These are phyloP conservation scores for Heliconius ismenius DNA, from an alignment of 2,888 invertebrate species.

Conservation along the genomic window DNA sequence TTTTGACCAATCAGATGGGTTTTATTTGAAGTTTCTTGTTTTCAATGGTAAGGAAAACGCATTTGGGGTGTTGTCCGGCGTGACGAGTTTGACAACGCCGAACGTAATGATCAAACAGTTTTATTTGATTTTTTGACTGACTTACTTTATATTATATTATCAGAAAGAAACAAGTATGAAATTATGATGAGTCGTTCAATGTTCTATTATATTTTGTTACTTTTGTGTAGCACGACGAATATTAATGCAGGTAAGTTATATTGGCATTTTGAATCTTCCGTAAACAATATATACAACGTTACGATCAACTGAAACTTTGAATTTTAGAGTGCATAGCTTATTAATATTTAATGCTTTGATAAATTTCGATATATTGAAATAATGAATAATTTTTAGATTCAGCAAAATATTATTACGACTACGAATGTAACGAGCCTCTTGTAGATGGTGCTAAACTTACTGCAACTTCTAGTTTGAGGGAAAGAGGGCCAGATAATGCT, in stretches of 20 bases:
- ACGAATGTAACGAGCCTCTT: conserved; percentile 90
- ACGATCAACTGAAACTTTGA: background rate
- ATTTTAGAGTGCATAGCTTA: conserved; percentile 4
- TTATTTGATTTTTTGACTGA: conserved; percentile 62
- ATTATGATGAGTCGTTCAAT: conserved; percentile 75
- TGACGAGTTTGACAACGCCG: conserved; percentile 65
- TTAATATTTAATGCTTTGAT: background rate
- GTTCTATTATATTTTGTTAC: conserved; percentile 73
- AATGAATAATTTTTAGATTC: conserved; percentile 54
- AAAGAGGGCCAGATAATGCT: conserved; percentile 93
- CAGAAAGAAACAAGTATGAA: conserved; percentile 60
- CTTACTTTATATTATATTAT: conserved; percentile 44
- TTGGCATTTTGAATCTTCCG: conserved; percentile 35
- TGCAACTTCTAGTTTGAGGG: conserved; percentile 90
- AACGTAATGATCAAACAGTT: conserved; percentile 77
- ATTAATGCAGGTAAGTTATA: conserved; percentile 68
- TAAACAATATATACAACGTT: conserved; percentile 33
- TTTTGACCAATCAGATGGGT: conserved; percentile 2
- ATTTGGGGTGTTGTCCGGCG: conserved; percentile 75
- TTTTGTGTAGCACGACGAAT: conserved; percentile 66
- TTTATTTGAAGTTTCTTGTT: conserved; percentile 6
- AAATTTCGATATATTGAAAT: conserved; percentile 5
- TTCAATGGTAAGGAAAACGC: conserved; percentile 46
- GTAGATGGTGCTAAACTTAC: conserved; percentile 87
- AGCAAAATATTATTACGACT: conserved; percentile 73